Evolutionary conservation across 23 tunicate species (phyloP).

Genomic region (Trididemnum miniatum): DNA sequence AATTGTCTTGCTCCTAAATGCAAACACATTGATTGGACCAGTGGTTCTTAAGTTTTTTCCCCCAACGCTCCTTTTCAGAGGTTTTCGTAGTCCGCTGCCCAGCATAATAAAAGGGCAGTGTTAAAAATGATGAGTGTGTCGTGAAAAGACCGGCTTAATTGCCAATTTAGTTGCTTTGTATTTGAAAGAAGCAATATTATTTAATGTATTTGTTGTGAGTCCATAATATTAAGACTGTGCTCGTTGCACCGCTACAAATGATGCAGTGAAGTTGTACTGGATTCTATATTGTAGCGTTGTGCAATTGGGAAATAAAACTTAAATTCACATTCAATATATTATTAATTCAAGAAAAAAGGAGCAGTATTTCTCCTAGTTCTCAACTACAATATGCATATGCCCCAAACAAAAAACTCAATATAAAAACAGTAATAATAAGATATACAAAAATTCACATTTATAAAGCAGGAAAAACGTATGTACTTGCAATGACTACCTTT

Average conservation of each 20-base stretch:
- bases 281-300: background rate
- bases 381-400: background rate
- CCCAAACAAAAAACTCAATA: background rate
- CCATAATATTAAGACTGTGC: too few species aligned
- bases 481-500: background rate
- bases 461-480: conserved; percentile 12
- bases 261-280: background rate
- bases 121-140: too few species aligned
- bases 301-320: background rate
- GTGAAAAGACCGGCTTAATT: too few species aligned
- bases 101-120: too few species aligned
- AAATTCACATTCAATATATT: background rate
- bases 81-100: too few species aligned
- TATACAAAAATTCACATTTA: background rate
- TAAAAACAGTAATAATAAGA: background rate
- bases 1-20: too few species aligned
- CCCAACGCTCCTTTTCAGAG: background rate
- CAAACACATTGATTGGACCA: too few species aligned
- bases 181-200: too few species aligned
- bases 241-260: background rate
- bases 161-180: too few species aligned
- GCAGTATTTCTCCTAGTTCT: background rate
- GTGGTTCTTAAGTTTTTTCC: background rate
- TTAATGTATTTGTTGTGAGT: too few species aligned
- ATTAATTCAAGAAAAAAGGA: background rate